Evolutionary conservation across 1,140 invertebrate genomes (phyloP).

Genomic region (Ectropis grisescens): DNA sequence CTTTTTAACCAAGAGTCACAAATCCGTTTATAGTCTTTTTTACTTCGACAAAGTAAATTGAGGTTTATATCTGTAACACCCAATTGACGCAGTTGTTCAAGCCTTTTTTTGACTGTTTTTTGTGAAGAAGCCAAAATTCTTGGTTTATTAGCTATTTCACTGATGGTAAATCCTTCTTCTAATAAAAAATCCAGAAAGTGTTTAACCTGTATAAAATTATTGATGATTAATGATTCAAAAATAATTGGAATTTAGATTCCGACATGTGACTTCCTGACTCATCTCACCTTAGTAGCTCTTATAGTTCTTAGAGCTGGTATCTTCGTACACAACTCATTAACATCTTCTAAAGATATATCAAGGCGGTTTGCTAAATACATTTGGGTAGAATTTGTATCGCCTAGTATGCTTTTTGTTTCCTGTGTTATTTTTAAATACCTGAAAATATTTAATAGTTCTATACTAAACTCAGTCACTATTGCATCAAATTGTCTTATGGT

Average conservation of each 20-base stretch:
- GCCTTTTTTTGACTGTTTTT: slow-evolving; percentile 46
- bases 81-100: slow-evolving; percentile 37
- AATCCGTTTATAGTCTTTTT: slow-evolving; percentile 56
- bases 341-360: slow-evolving; percentile 36
- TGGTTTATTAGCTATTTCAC: slow-evolving; percentile 51
- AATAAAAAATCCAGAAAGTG: slow-evolving; percentile 54
- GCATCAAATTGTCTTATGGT: too few species aligned
- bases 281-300: slow-evolving; percentile 46
- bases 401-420: slow-evolving; percentile 51
- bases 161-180: slow-evolving; percentile 42
- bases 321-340: slow-evolving; percentile 51
- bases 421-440: slow-evolving; percentile 46
- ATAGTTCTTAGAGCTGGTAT: slow-evolving; percentile 44
- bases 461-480: too few species aligned
- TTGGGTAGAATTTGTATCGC: slow-evolving; percentile 43
- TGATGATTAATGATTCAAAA: too few species aligned
- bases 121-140: slow-evolving; percentile 52
- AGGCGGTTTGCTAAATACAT: slow-evolving; percentile 52
- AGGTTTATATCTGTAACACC: slow-evolving; percentile 50
- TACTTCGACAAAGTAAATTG: slow-evolving; percentile 58
- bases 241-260: too few species aligned
- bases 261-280: too few species aligned
- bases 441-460: too few species aligned
- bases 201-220: slow-evolving; percentile 56
- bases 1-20: too few species aligned